Percentiles rank a stretch among this genome's conserved stretches.
Conservation (phyloP, 2,888 invertebrate species). For the Prosapia bicincta region DNA sequence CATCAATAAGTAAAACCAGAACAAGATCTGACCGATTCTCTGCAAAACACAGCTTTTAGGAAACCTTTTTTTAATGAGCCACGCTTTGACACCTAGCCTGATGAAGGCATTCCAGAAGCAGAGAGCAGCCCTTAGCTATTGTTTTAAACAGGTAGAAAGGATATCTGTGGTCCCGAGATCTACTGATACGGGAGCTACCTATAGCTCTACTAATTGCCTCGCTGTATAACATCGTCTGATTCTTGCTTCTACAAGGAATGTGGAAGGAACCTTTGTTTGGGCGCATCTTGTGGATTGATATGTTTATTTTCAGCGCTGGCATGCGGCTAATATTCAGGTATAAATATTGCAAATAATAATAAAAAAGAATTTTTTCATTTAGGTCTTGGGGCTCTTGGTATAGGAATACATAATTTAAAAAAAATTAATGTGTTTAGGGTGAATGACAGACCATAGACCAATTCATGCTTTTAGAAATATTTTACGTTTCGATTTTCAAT, state of each 20-base stretch:
- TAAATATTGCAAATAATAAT: too few relatives aligned
- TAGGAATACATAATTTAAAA: too few relatives aligned
- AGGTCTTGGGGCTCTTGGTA: too few relatives aligned
- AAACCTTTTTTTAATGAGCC: neutral
- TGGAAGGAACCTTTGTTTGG: neutral
- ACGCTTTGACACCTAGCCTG: neutral
- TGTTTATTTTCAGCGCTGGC: neutral
- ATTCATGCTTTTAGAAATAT: too few relatives aligned
- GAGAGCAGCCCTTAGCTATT: neutral
- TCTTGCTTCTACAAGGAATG: neutral
- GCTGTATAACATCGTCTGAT: neutral
- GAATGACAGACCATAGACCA: too few relatives aligned
- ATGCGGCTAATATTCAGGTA: neutral
- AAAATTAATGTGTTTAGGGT: too few relatives aligned
- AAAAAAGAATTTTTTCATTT: too few relatives aligned
- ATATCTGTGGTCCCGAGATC: neutral
- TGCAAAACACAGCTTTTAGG: neutral
- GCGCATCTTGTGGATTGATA: neutral
- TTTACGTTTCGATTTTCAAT: too few relatives aligned
- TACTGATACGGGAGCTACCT: neutral
- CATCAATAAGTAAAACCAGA: neutral
- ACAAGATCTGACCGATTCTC: neutral
- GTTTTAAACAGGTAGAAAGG: neutral
- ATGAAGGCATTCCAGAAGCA: neutral
- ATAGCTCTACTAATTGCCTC: neutral